Percentiles rank a stretch among this genome's conserved stretches.
Conservation (phyloP, 37 sponge, comb jelly and placozoan species). For the Aplysina aerophoba region DNA sequence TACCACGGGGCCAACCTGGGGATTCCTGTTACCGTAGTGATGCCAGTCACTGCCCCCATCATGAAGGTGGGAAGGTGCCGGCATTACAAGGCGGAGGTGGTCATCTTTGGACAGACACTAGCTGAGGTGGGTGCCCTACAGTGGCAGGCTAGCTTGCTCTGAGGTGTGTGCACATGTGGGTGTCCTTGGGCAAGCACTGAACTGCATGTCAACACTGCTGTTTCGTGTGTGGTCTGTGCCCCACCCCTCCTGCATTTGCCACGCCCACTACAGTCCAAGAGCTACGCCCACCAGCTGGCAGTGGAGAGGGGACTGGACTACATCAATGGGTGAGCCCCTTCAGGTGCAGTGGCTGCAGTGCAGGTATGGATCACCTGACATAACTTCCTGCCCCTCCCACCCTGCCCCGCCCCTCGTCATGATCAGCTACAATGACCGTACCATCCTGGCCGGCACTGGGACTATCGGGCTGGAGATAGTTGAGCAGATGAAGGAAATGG, state of each 20-base stretch:
- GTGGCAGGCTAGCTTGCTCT: neutral
- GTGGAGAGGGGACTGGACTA: constrained; percentile 60
- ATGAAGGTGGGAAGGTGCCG: constrained; percentile 79
- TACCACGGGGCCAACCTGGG: constrained; percentile 77
- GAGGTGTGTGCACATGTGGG: constrained; percentile 10
- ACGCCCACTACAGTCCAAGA: constrained; percentile 48
- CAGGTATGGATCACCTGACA: no score
- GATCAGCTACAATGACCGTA: constrained; percentile 75
- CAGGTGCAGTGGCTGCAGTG: no score
- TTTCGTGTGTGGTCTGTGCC: no score
- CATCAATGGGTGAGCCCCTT: constrained; percentile 73
- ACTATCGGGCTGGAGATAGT: constrained; percentile 84
- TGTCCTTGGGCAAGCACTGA: neutral
- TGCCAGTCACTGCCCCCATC: constrained; percentile 80
- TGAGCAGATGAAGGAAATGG: constrained; percentile 69
- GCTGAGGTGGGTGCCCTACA: constrained; percentile 51
- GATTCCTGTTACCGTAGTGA: constrained; percentile 83
- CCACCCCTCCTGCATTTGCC: neutral
- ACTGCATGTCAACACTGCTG: no score
- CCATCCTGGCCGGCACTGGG: constrained; percentile 85
- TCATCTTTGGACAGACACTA: constrained; percentile 61
- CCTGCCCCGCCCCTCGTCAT: neutral
- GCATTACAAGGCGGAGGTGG: constrained; percentile 65
- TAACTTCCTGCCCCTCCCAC: neutral
- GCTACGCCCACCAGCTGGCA: constrained; percentile 52